Evolutionary conservation across 2,888 invertebrate genomes (phyloP).

Genomic region (Oscheius sp.): DNA sequence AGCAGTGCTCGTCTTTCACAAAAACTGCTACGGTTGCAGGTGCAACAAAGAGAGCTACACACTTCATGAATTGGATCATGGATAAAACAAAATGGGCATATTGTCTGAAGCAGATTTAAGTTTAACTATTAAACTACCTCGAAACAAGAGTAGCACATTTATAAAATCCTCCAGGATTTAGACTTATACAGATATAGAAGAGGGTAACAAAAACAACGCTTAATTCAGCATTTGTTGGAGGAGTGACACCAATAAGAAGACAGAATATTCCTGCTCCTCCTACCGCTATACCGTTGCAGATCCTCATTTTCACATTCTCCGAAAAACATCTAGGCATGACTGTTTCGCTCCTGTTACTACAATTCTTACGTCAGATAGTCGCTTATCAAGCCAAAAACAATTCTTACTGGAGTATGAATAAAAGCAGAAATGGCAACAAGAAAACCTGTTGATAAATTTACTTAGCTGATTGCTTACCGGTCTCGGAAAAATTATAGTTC

Average conservation of each 20-base stretch:
- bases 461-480: conserved; percentile 34
- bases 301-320: conserved; percentile 51
- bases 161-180: conserved; percentile 66
- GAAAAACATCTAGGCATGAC: conserved; percentile 26
- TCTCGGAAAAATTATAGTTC: conserved; percentile 48
- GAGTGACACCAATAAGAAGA: conserved; percentile 30
- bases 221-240: not conserved
- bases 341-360: no score
- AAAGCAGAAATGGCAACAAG: conserved; percentile 33
- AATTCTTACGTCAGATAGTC: conserved; percentile 30
- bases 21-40: conserved; percentile 58
- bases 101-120: conserved; percentile 38
- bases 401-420: conserved; percentile 56
- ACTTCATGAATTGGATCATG: conserved; percentile 63
- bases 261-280: conserved; percentile 54
- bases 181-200: conserved; percentile 57
- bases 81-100: conserved; percentile 62
- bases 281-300: conserved; percentile 60
- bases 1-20: conserved; percentile 48
- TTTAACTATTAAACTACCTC: not conserved
- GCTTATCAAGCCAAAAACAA: conserved; percentile 54
- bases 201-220: conserved; percentile 12
- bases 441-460: conserved; percentile 30
- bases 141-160: conserved; percentile 57
- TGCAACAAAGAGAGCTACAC: conserved; percentile 60